Evolutionary conservation across 1,140 invertebrate genomes (phyloP), one percentile per base, ranked within the genome.

Genomic region (Tetraneura akinire): DNA sequence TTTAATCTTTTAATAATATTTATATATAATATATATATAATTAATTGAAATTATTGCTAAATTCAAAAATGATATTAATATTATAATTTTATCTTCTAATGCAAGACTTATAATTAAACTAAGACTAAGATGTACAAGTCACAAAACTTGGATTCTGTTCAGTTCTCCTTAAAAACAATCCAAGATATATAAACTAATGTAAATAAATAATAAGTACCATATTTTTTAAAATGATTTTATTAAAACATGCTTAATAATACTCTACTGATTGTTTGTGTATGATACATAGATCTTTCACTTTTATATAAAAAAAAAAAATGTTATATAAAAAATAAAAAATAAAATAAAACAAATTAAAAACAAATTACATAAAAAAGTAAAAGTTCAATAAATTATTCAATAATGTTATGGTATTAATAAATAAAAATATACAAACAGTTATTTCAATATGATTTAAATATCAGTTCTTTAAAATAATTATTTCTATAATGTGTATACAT

Each of bases 341-440:
- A 55, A 76, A 55, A 76, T 57, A 53, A 53, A 74, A 76, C 55
- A 42, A 57, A 71, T 8, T 47, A 51, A 55, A 55, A 76, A 76
- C 51, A 76, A 76, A n/a, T 55, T 55, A 76, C 13, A 76, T 16
- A 76, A 76, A 76, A 73, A 73, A 76, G 37, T 55, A 60, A 60
- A n/a, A 76, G 14, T 57, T 60, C 14, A 76, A 45, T 29, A 57
- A 70, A 60, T 74, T 76, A 57, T 14, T 76, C 49, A 55, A 74
- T 74, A 74, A 74, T 74, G 71, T 57, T 76, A 57, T 18, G 32
- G 21, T 57, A 76, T 57, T 57, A 76, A 76, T 60, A 60, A 76
- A 60, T 45, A 76, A 55, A 57, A 55, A 21, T 57, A 76, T 45
- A 37, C 32, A 21, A n/a, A n/a, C n/a, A n/a, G n/a, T n/a, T n/a